phyloP scores from a whole-genome alignment of 2,113 vertebrate species.

The Speoplatyrhinus poulsoni region DNA sequence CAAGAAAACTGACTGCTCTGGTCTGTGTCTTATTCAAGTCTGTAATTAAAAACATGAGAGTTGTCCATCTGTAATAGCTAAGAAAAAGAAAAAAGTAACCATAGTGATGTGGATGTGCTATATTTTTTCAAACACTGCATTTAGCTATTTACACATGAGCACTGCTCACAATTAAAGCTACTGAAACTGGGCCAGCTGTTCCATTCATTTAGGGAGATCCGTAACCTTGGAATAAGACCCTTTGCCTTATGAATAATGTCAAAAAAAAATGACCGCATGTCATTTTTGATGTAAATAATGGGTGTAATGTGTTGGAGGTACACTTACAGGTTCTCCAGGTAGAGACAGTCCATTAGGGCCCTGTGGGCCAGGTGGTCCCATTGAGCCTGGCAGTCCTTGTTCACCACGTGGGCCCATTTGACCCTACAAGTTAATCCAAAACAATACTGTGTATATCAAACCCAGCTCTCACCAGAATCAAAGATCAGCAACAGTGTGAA shows the following conservation, averaged over 20 bases:
- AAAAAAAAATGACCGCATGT: not conserved
- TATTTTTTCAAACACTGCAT: conserved; percentile 16
- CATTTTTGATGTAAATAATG: not conserved
- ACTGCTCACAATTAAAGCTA: not conserved
- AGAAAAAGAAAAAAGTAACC: not conserved
- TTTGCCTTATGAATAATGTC: no score
- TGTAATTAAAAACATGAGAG: conserved; percentile 39
- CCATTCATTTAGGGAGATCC: not conserved
- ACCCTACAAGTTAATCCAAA: conserved; percentile 75
- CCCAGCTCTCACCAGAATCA: conserved; percentile 5
- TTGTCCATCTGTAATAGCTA: conserved; percentile 11
- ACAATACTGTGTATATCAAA: conserved; percentile 1
- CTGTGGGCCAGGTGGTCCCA: conserved; percentile 95
- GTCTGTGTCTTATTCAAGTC: conserved; percentile 33
- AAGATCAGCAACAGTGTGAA: conserved; percentile 3
- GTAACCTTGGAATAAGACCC: not conserved
- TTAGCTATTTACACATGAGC: conserved; percentile 8
- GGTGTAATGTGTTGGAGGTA: not conserved
- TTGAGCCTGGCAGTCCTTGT: conserved; percentile 82
- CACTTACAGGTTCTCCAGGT: conserved; percentile 90
- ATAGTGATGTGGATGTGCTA: conserved; percentile 8
- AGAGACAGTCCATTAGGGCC: conserved; percentile 93
- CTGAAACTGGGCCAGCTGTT: not conserved
- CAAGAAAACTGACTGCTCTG: conserved; percentile 2
- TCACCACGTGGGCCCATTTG: conserved; percentile 89